Percentiles rank a stretch among this genome's conserved stretches.
These are phyloP conservation scores for Limnephilus marmoratus DNA, from an alignment of 2,888 invertebrate genomes.

Conservation along the genomic window DNA sequence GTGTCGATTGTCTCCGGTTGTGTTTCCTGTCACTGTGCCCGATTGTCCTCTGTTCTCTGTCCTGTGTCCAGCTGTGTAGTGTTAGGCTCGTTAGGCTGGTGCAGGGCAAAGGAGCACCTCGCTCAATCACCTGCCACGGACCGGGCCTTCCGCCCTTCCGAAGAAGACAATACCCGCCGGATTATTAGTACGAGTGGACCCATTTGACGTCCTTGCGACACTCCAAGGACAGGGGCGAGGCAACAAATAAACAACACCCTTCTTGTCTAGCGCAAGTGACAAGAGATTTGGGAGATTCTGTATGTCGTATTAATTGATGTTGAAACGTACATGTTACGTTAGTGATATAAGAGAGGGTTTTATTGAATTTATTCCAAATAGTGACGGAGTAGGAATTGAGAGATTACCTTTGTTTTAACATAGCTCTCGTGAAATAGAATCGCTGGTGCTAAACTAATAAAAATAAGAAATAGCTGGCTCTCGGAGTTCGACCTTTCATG, in stretches of 20 bases:
- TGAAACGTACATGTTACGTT: background rate
- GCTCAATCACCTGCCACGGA: constrained; percentile 50
- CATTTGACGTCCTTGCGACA: background rate
- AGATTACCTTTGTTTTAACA: background rate
- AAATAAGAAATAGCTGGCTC: background rate
- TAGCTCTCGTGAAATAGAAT: too few species aligned
- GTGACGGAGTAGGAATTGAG: background rate
- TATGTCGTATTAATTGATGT: too few species aligned
- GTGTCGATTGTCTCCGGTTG: constrained; percentile 27
- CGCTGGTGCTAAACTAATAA: background rate
- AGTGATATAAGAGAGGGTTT: background rate
- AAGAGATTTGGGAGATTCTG: too few species aligned
- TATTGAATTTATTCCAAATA: background rate
- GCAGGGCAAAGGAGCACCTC: constrained; percentile 3
- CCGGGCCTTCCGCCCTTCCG: constrained; percentile 34
- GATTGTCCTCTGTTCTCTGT: background rate
- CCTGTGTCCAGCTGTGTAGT: background rate
- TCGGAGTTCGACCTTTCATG: constrained; percentile 29
- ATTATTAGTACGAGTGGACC: background rate
- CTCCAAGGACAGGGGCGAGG: background rate
- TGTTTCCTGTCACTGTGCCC: background rate
- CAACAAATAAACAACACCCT: too few species aligned
- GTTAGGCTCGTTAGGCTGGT: background rate
- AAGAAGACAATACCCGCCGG: constrained; percentile 31
- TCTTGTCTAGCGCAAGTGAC: too few species aligned